A percentile compares a stretch with the other conserved stretches of the same genome.
These are phyloP conservation scores for Saxidomus purpurata DNA, from an alignment of 1,140 invertebrate genomes.

Conservation along the genomic window DNA sequence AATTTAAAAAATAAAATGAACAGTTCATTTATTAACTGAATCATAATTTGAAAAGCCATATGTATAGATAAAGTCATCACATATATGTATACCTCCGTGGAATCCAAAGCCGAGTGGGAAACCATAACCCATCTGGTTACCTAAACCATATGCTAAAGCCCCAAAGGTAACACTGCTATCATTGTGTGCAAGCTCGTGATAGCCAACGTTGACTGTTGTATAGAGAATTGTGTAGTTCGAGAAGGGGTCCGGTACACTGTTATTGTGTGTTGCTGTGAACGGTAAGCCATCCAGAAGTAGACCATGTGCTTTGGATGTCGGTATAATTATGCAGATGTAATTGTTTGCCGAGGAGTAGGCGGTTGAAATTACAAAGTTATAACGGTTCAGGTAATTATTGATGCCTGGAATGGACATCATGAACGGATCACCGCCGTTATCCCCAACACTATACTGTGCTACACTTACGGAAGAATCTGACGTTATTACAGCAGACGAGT, in stretches of 20 bases:
- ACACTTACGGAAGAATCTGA: background rate
- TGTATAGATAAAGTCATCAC: too few species aligned
- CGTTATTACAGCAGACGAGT: background rate
- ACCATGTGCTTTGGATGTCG: background rate
- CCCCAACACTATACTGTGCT: background rate
- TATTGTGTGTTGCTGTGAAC: background rate
- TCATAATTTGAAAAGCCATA: background rate
- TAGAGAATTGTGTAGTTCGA: background rate
- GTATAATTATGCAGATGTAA: background rate
- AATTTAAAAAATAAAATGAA: too few species aligned
- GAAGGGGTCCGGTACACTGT: background rate
- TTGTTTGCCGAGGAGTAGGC: background rate
- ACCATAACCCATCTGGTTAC: background rate
- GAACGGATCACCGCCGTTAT: background rate
- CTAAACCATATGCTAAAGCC: background rate
- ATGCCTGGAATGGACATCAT: background rate
- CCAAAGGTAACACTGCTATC: background rate
- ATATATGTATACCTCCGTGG: background rate
- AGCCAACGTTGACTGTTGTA: background rate
- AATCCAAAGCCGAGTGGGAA: background rate
- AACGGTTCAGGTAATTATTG: constrained; percentile 9
- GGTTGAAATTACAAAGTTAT: background rate
- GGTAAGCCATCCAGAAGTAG: background rate
- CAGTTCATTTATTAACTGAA: background rate
- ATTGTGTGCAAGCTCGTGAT: background rate